Base-by-base conservation (phyloP, 1,140 invertebrate species). In the Lordiphosa stackelbergi region DNA sequence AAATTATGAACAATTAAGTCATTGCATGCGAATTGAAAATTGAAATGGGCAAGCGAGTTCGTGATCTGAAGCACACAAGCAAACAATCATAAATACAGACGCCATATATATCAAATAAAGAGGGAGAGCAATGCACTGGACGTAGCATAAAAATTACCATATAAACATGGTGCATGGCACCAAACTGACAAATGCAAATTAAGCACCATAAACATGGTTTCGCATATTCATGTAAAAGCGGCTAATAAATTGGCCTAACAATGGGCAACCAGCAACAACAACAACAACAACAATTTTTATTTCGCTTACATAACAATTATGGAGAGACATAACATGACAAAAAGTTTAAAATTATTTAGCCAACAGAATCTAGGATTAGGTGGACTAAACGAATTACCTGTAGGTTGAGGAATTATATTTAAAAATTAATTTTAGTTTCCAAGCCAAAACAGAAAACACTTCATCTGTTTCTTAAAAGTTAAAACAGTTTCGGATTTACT, bases 1-100 rank as follows among this genome's bases (percentile, higher is more conserved):
- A 84, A 81, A 81, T 81, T 83, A 81, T 81, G 77, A 81, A 81
- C 77, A 81, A 81, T 81, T 81, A 81, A 81, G 77, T 81, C 77
- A 81, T 81, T 81, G 77, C 78, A 81, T 84, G 77, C 60, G 77
- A 83, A 81, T 81, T 83, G 78, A 81, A 81, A 81, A 81, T 83
- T 74, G 81, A 71, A 81, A 70, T 43, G 34, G 46, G 47, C 31
- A 73, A 75, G 55, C 56, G 55, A 58, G 59, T 64, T 40, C 38
- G 42, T 41, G 42, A 64, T 64, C 61, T 54, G 61, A 63, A 42
- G 61, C 35, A 31, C 28, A 31, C 28, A 8, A 31, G 6, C 28
- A 31, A 31, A 31, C 11, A 19, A 3, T 2, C 19, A 19, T 2
- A 19, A 2, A 19, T 19, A 19, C 19, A 19, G 2, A 19, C 3